Percentiles rank a stretch among this genome's conserved stretches.
Evolutionary conservation across 2,888 invertebrate species (phyloP).

Genomic region (Sarcophaga caerulescens): DNA sequence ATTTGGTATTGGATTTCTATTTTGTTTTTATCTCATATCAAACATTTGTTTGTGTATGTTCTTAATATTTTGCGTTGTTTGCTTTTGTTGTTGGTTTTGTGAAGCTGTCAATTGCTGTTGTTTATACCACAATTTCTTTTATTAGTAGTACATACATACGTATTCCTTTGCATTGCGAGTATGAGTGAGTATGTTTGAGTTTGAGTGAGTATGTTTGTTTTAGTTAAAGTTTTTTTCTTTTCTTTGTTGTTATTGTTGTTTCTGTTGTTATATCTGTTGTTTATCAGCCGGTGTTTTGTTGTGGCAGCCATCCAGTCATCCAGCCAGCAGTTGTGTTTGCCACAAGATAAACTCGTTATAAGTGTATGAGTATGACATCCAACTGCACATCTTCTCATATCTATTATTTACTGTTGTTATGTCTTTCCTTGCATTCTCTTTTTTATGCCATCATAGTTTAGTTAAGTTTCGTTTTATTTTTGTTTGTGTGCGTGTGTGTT

Average conservation of each 20-base stretch:
- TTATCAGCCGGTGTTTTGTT: slow-evolving; percentile 65
- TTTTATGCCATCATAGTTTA: not conserved
- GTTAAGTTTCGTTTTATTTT: not conserved
- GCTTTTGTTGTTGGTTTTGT: not conserved
- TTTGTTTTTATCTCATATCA: slow-evolving; percentile 62
- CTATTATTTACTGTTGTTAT: slow-evolving; percentile 28
- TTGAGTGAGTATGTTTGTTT: not conserved
- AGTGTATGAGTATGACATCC: not conserved
- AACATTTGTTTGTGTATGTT: slow-evolving; percentile 64
- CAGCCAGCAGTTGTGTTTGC: slow-evolving; percentile 51
- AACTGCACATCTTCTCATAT: slow-evolving; percentile 12
- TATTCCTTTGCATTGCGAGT: not conserved
- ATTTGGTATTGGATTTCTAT: not conserved
- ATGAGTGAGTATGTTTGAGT: not conserved
- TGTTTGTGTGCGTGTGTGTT: slow-evolving; percentile 19
- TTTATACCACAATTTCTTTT: slow-evolving; percentile 20
- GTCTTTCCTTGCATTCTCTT: not conserved
- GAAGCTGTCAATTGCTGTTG: slow-evolving; percentile 45
- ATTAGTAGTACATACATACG: not conserved
- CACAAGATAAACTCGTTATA: slow-evolving; percentile 39
- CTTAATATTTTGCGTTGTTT: slow-evolving; percentile 22
- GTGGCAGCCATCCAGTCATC: slow-evolving; percentile 20
- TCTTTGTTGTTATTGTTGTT: slow-evolving; percentile 22
- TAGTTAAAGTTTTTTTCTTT: slow-evolving; percentile 33
- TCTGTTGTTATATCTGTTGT: slow-evolving; percentile 2